Conservation (phyloP, 2,797 vertebrate genomes). For the Austrolebias charrua region DNA sequence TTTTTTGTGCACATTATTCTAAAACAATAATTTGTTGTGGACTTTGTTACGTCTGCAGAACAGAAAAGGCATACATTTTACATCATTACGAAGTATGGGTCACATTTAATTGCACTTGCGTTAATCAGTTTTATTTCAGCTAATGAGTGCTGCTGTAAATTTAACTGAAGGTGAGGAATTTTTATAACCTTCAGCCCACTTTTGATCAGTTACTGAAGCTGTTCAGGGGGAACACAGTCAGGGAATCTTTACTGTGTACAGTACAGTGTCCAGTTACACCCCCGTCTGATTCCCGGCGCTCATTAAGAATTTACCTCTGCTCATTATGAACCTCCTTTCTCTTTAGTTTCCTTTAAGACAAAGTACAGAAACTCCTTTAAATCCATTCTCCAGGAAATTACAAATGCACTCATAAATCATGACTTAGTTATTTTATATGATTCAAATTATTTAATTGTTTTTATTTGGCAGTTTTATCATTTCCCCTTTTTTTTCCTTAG, state of each 20-base stretch:
- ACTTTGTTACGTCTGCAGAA: constrained; percentile 54
- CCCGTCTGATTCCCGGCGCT: constrained; percentile 77
- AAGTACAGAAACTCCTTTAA: background rate
- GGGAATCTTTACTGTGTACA: constrained; percentile 83
- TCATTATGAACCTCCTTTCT: constrained; percentile 51
- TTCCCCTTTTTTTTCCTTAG: too few species aligned
- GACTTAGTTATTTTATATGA: too few species aligned
- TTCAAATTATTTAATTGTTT: too few species aligned
- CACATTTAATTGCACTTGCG: constrained; percentile 82
- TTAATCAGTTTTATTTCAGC: constrained; percentile 85
- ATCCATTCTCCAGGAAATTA: background rate
- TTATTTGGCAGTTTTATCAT: too few species aligned
- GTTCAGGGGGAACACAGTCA: constrained; percentile 59
- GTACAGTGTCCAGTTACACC: constrained; percentile 82
- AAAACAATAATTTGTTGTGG: constrained; percentile 41
- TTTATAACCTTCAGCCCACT: constrained; percentile 82
- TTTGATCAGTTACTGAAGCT: constrained; percentile 83
- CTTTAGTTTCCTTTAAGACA: constrained; percentile 36
- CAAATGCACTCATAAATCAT: background rate
- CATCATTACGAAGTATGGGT: constrained; percentile 76
- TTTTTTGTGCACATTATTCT: constrained; percentile 17
- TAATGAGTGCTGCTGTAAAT: constrained; percentile 83
- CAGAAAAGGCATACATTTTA: constrained; percentile 70
- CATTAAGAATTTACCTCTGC: constrained; percentile 76
- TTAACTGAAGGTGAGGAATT: constrained; percentile 86